Percentiles rank a stretch among this genome's conserved stretches.
phyloP scores from a whole-genome alignment of 2,797 vertebrate species.

The Toxotes lorentzi region DNA sequence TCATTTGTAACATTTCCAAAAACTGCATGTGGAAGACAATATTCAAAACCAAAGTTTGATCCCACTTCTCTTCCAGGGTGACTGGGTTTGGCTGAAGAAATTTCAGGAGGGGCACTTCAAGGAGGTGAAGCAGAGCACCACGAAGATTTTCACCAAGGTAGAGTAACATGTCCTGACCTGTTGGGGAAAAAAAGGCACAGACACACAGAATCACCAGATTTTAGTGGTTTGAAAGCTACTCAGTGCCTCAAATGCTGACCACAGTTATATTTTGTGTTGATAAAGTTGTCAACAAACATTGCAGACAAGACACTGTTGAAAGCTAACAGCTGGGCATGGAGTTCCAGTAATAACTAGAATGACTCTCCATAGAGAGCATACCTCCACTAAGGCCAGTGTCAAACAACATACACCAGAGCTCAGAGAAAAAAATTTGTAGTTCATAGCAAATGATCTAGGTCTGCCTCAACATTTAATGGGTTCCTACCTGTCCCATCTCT shows the following conservation, averaged over 20 bases:
- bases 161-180: not conserved
- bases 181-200: not conserved
- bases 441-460: too few species aligned
- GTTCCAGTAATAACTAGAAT: not conserved
- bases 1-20: too few species aligned
- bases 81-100: constrained; percentile 95
- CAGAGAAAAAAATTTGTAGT: too few species aligned
- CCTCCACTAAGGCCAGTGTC: too few species aligned
- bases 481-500: too few species aligned
- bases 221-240: not conserved
- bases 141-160: constrained; percentile 92
- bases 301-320: not conserved
- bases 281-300: not conserved
- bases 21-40: not conserved
- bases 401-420: too few species aligned
- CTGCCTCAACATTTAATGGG: too few species aligned
- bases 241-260: not conserved
- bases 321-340: not conserved
- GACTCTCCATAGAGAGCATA: too few species aligned
- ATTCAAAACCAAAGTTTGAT: not conserved
- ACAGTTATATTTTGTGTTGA: not conserved
- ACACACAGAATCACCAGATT: not conserved
- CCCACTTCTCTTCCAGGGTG: constrained; percentile 83
- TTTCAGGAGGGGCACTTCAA: constrained; percentile 83
- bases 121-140: constrained; percentile 86